Conservation (phyloP, 64 coral and sea anemone genomes). For the Hydrozoanthus tunicans region DNA sequence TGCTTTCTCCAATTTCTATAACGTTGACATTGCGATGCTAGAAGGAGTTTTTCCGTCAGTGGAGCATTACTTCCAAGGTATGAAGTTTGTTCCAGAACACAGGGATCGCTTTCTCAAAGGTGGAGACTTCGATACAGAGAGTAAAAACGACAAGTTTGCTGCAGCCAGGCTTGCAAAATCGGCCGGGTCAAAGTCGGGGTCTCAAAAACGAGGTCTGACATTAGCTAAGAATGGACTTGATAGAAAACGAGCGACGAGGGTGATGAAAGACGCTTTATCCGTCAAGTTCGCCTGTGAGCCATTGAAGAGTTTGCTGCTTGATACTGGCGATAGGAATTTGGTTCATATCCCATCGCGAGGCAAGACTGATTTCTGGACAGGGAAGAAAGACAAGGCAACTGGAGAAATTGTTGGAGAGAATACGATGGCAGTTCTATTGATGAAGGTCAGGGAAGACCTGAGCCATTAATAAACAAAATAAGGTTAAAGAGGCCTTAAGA, state of each 20-base stretch:
- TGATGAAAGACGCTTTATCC: conserved; percentile 79
- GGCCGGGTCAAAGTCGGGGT: conserved; percentile 80
- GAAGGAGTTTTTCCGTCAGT: conserved; percentile 93
- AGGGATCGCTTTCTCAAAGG: conserved; percentile 69
- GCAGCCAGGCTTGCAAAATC: conserved; percentile 76
- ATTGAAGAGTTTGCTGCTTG: conserved; percentile 59
- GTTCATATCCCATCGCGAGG: conserved; percentile 85
- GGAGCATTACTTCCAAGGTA: conserved; percentile 92
- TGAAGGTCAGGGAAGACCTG: conserved; percentile 73
- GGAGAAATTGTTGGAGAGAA: conserved; percentile 83
- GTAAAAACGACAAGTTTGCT: conserved; percentile 38
- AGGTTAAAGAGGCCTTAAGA: too few species aligned
- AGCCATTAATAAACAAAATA: too few species aligned
- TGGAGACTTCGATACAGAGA: conserved; percentile 60
- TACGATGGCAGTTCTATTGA: conserved; percentile 77
- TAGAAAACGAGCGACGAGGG: conserved; percentile 59
- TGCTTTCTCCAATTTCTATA: conserved; percentile 83
- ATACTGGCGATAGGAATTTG: conserved; percentile 54
- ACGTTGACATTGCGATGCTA: conserved; percentile 72
- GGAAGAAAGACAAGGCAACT: conserved; percentile 68
- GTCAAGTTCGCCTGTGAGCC: conserved; percentile 79
- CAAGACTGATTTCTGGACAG: conserved; percentile 87
- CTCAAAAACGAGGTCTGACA: conserved; percentile 60
- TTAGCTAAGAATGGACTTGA: conserved; percentile 69
- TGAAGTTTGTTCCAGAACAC: conserved; percentile 86